A percentile compares a stretch with the other conserved stretches of the same genome.
phyloP scores from a whole-genome alignment of 2,113 vertebrate species.

The Eulacestoma nigropectus region DNA sequence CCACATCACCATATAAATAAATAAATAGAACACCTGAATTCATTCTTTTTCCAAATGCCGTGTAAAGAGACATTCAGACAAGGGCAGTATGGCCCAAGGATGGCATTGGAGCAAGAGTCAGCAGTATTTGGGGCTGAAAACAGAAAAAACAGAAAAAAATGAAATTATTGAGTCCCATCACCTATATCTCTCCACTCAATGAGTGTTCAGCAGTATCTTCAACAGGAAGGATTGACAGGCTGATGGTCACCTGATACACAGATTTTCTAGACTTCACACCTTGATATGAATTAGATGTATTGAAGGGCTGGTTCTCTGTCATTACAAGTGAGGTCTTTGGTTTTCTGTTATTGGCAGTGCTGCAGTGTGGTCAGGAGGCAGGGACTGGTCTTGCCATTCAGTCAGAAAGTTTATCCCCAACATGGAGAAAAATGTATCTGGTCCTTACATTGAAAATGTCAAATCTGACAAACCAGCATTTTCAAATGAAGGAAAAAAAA shows the following conservation, averaged over 20 bases:
- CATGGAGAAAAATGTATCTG: background rate
- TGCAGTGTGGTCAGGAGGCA: background rate
- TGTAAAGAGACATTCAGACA: background rate
- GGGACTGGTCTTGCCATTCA: background rate
- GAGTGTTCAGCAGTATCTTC: background rate
- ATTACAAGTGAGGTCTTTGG: background rate
- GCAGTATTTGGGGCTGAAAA: background rate
- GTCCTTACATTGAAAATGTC: background rate
- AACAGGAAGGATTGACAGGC: background rate
- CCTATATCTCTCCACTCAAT: background rate
- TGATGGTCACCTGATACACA: background rate
- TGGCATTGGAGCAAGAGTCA: background rate
- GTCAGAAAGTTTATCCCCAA: background rate
- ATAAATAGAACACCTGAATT: background rate
- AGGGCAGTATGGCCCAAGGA: background rate
- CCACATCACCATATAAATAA: background rate
- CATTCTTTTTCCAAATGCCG: background rate
- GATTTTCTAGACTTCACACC: background rate
- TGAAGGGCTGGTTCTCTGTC: background rate
- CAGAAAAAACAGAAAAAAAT: too few species aligned
- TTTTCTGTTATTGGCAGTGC: background rate
- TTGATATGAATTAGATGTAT: background rate
- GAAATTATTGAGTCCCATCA: background rate
- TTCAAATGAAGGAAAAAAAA: background rate
- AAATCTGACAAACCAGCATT: background rate